phyloP scores from a whole-genome alignment of 1,140 invertebrate genomes.

The Armadillidium nasatum region DNA sequence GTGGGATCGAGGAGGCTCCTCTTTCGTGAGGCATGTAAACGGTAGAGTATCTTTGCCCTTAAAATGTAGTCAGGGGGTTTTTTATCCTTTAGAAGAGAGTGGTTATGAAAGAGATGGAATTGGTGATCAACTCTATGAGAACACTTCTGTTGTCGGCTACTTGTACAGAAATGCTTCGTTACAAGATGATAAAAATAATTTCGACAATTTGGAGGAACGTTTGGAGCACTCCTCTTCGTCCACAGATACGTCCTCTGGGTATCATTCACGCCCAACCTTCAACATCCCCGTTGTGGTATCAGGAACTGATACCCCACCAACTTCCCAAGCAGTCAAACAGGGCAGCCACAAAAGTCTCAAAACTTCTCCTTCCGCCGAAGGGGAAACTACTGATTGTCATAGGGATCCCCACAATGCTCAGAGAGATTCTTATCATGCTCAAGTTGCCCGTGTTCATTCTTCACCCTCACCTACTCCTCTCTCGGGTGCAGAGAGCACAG shows the following conservation, averaged over 20 bases:
- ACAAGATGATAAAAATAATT: background rate
- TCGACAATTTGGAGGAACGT: background rate
- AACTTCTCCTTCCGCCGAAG: background rate
- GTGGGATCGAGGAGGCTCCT: background rate
- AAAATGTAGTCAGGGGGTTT: conserved; percentile 20
- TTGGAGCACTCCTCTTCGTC: conserved; percentile 23
- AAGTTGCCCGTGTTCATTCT: background rate
- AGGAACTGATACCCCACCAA: background rate
- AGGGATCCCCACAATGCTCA: background rate
- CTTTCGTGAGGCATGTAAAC: conserved; percentile 20
- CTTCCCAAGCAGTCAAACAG: background rate
- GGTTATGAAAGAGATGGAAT: background rate
- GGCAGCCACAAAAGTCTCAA: background rate
- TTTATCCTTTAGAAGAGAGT: conserved; percentile 6
- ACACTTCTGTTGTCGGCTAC: background rate
- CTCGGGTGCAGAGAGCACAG: background rate
- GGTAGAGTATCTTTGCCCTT: conserved; percentile 18
- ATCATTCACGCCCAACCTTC: conserved; percentile 11
- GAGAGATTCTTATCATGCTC: conserved; percentile 1
- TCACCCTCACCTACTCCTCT: background rate
- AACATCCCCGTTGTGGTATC: background rate
- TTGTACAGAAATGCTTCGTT: background rate
- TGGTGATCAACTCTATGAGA: conserved; percentile 12
- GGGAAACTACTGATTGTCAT: background rate
- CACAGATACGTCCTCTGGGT: conserved; percentile 27